Conservation (phyloP, 2,888 invertebrate genomes). For the Tiliacea citrago region DNA sequence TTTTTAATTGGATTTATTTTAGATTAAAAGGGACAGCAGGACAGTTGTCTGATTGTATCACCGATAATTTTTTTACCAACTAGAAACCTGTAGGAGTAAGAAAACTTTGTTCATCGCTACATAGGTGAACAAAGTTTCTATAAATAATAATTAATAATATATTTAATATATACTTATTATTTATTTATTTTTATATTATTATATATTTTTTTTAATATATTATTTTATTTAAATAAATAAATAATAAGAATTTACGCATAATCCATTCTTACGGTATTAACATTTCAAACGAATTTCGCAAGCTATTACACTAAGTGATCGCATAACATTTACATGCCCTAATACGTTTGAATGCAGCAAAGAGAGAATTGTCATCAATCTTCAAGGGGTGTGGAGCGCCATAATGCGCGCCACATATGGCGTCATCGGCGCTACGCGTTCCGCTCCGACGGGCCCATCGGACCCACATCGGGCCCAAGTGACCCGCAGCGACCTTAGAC, state of each 20-base stretch:
- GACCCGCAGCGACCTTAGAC: constrained; percentile 85
- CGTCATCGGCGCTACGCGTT: constrained; percentile 79
- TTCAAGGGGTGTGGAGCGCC: constrained; percentile 83
- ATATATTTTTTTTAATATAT: too few species aligned
- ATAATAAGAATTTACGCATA: background rate
- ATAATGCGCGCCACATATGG: constrained; percentile 89
- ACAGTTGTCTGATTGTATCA: background rate
- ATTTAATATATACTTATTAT: too few species aligned
- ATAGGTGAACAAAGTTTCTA: background rate
- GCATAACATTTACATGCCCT: constrained; percentile 90
- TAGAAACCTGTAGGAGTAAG: background rate
- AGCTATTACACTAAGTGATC: constrained; percentile 87
- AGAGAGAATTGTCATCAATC: constrained; percentile 87
- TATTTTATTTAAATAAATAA: too few species aligned
- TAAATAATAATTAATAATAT: too few species aligned
- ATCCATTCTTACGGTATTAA: constrained; percentile 31
- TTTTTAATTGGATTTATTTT: constrained; percentile 12
- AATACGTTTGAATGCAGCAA: constrained; percentile 86
- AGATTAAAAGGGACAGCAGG: background rate
- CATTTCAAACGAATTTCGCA: constrained; percentile 74
- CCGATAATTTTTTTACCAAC: background rate
- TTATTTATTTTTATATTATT: too few species aligned
- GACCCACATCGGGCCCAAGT: constrained; percentile 71
- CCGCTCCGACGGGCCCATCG: constrained; percentile 82
- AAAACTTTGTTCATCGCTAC: background rate